Conservation (phyloP, 2,888 invertebrate species). For the Epirrita christyi region DNA sequence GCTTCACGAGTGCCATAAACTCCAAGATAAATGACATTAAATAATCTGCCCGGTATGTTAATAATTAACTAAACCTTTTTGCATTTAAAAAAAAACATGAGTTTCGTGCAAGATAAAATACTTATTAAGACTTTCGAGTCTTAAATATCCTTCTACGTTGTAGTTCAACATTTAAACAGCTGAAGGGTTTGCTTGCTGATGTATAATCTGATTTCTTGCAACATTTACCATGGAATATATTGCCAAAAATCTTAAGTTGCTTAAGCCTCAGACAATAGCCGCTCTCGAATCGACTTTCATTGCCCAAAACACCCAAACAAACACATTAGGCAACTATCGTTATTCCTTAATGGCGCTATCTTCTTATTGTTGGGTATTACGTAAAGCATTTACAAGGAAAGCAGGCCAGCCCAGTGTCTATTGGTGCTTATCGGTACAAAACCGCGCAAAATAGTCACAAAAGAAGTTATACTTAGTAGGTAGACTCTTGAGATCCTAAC, state of each 20-base stretch:
- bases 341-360: constrained; percentile 76
- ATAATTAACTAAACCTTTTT: constrained; percentile 16
- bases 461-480: too few relatives aligned
- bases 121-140: not conserved
- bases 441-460: too few relatives aligned
- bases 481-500: too few relatives aligned
- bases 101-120: constrained; percentile 1
- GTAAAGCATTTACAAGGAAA: constrained; percentile 52
- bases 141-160: too few relatives aligned
- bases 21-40: constrained; percentile 24
- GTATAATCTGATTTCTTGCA: too few relatives aligned
- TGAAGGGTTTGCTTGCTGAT: too few relatives aligned
- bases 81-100: constrained; percentile 12
- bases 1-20: constrained; percentile 10
- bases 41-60: constrained; percentile 10
- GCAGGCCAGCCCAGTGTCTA: not conserved
- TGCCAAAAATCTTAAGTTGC: constrained; percentile 29
- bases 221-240: constrained; percentile 4
- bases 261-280: constrained; percentile 58
- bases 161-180: too few relatives aligned
- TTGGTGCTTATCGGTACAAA: not conserved
- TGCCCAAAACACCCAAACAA: constrained; percentile 66
- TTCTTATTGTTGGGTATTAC: constrained; percentile 78
- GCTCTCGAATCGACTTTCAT: constrained; percentile 65
- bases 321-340: constrained; percentile 78